Evolutionary conservation across 2,113 vertebrate genomes (phyloP).

Genomic region (Chauna torquata): DNA sequence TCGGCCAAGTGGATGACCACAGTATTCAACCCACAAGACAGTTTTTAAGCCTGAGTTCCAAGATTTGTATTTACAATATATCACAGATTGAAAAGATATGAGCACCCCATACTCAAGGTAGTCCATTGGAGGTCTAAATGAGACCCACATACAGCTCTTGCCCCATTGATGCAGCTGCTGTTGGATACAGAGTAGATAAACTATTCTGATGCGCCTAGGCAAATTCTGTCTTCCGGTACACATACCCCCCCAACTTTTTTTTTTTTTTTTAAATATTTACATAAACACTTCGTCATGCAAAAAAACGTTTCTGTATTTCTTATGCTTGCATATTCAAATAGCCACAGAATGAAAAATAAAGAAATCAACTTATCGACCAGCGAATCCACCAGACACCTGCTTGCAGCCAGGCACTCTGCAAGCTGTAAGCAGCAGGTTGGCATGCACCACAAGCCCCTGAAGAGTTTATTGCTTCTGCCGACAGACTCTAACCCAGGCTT

Average conservation of each 20-base stretch:
- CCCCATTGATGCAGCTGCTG: background rate
- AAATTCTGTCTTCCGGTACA: background rate
- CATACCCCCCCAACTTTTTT: no score
- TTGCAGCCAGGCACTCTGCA: background rate
- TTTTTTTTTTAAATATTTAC: background rate
- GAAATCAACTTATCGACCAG: background rate
- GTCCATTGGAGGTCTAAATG: background rate
- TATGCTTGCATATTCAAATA: background rate
- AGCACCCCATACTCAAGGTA: background rate
- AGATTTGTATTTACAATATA: background rate
- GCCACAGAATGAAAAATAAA: background rate
- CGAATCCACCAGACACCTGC: background rate
- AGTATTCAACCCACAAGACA: background rate
- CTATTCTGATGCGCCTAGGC: background rate
- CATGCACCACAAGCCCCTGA: accelerated
- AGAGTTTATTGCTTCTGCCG: background rate
- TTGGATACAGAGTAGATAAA: background rate
- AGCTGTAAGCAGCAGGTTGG: background rate
- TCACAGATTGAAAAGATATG: background rate
- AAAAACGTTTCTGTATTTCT: background rate
- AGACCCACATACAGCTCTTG: background rate
- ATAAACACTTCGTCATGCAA: background rate
- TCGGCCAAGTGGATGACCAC: background rate
- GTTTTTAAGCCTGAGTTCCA: background rate
- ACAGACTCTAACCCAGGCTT: background rate